Percentiles rank a stretch among this genome's conserved stretches.
These are phyloP conservation scores for Enteromius trimaculatus DNA, from an alignment of 2,797 vertebrate species.

Conservation along the genomic window DNA sequence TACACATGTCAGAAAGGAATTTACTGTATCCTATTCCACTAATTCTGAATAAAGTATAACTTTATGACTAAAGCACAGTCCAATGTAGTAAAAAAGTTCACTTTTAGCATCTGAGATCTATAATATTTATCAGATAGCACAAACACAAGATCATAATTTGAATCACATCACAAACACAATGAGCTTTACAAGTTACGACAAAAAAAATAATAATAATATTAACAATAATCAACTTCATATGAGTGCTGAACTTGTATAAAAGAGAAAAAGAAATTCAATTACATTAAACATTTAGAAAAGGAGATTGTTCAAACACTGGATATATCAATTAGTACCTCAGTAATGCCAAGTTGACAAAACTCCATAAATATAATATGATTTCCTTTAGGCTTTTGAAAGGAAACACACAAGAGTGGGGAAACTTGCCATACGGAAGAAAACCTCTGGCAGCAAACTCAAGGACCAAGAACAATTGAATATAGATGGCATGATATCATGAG, in stretches of 20 bases:
- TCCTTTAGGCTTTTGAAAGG: conserved; percentile 31
- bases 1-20: neutral
- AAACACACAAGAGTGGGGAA: neutral
- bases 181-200: neutral
- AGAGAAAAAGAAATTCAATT: neutral
- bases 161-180: neutral
- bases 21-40: neutral
- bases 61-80: neutral
- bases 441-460: conserved; percentile 45
- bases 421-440: neutral
- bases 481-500: neutral
- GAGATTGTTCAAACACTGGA: conserved; percentile 28
- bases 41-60: neutral
- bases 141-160: neutral
- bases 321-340: conserved; percentile 25
- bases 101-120: neutral
- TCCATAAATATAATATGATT: conserved; percentile 31
- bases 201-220: neutral
- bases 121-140: neutral
- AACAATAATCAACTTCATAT: neutral
- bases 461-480: conserved; percentile 31
- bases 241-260: neutral
- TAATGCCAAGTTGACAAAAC: conserved; percentile 18
- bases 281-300: neutral
- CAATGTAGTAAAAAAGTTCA: neutral